Conservation (phyloP, 1,140 invertebrate species). For the Muscidifurax raptorellus region DNA sequence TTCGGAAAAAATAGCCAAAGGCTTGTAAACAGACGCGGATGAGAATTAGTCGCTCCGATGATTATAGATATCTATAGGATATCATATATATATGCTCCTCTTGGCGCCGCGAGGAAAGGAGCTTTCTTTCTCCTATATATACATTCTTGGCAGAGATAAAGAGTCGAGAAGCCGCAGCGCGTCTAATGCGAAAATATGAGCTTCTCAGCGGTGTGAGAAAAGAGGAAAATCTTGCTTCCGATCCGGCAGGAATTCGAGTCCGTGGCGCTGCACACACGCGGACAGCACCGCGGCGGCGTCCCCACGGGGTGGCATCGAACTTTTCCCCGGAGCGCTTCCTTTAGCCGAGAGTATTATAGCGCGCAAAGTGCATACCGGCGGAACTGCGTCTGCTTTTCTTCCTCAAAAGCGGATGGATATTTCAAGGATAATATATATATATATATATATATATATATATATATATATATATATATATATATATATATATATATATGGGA, state of each 20-base stretch:
- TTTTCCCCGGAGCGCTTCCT: constrained; percentile 6
- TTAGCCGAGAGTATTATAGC: background rate
- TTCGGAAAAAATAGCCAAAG: no score
- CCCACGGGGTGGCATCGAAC: constrained; percentile 10
- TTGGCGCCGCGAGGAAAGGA: no score
- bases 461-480: no score
- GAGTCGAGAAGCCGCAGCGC: background rate
- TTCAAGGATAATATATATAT: no score
- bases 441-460: no score
- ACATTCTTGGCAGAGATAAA: background rate
- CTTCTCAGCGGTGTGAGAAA: background rate
- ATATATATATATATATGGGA: no score
- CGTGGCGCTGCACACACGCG: background rate
- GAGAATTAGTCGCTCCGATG: background rate
- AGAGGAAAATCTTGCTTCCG: background rate
- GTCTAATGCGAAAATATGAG: constrained; percentile 47
- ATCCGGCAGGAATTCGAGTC: background rate
- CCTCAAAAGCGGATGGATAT: no score
- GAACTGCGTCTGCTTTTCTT: background rate
- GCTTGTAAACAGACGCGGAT: no score
- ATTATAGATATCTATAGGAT: background rate
- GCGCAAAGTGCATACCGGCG: background rate
- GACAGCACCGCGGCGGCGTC: background rate
- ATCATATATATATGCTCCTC: no score
- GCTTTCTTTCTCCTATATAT: no score